Evolutionary conservation across 2,888 invertebrate genomes (phyloP).

Genomic region (Lithophane ornitopus): DNA sequence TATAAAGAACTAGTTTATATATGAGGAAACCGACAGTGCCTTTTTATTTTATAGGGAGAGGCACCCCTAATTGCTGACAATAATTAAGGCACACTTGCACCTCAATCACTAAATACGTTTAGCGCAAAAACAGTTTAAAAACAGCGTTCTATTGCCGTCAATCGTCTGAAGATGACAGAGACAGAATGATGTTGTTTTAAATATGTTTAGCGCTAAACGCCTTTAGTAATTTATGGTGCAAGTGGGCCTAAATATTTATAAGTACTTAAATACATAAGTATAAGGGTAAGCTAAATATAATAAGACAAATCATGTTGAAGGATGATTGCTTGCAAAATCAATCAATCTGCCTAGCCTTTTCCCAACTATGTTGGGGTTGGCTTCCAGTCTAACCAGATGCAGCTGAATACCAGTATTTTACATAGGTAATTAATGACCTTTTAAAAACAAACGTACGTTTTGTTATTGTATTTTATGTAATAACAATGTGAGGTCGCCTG

Average conservation of each 20-base stretch:
- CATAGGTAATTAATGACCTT: constrained; percentile 5
- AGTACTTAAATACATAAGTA: no score
- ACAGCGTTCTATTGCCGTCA: not conserved
- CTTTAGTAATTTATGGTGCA: not conserved
- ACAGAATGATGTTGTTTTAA: not conserved
- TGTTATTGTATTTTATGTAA: not conserved
- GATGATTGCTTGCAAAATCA: not conserved
- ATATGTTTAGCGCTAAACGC: not conserved
- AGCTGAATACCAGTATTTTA: no score
- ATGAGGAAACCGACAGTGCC: not conserved
- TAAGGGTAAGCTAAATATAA: not conserved
- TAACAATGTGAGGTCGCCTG: not conserved
- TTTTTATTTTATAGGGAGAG: no score
- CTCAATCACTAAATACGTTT: not conserved
- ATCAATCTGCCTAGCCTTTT: no score
- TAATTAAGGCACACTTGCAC: not conserved
- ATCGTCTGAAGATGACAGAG: not conserved
- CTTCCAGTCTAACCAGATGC: no score
- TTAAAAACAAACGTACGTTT: not conserved
- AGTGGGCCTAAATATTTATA: not conserved
- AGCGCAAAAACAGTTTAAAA: not conserved
- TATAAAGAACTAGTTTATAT: not conserved
- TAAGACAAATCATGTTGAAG: constrained; percentile 3
- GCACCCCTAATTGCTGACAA: not conserved
- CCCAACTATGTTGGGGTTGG: no score